Conservation (phyloP, 2,797 vertebrate species). For the Epinephelus awoara region DNA sequence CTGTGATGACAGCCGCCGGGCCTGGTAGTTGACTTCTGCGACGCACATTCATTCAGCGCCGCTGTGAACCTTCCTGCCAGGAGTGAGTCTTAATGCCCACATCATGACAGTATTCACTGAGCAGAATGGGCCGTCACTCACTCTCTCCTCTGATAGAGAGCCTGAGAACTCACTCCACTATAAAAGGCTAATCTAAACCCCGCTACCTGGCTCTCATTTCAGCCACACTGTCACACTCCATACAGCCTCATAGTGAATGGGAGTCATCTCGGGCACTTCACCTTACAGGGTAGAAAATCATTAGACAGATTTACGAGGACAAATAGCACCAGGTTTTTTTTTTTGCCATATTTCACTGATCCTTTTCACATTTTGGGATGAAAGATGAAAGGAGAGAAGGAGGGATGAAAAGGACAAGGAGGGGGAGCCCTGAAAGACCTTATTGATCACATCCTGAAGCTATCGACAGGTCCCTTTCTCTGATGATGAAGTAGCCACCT, state of each 20-base stretch:
- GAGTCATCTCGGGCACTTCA: conserved; percentile 63
- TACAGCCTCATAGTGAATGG: conserved; percentile 46
- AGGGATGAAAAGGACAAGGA: conserved; percentile 44
- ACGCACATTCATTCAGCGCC: conserved; percentile 66
- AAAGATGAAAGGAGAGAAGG: conserved; percentile 39
- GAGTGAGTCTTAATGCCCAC: conserved; percentile 75
- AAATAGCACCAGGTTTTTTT: conserved; percentile 59
- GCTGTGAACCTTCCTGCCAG: conserved; percentile 68
- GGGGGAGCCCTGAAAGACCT: conserved; percentile 44
- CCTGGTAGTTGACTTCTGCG: conserved; percentile 62
- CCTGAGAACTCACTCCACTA: conserved; percentile 65
- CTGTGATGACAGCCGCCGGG: conserved; percentile 57
- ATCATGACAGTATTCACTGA: conserved; percentile 78
- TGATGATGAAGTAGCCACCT: conserved; percentile 77
- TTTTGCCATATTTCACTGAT: conserved; percentile 77
- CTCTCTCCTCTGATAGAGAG: conserved; percentile 57
- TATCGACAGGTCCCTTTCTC: conserved; percentile 78
- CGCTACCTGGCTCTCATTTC: conserved; percentile 56
- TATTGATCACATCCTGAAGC: conserved; percentile 75
- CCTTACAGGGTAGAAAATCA: conserved; percentile 78
- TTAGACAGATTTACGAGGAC: conserved; percentile 81
- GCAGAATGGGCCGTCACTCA: conserved; percentile 78
- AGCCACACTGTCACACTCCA: conserved; percentile 43
- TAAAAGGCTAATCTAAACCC: conserved; percentile 70
- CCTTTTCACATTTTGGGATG: conserved; percentile 62